phyloP scores from a whole-genome alignment of 2,113 vertebrate genomes.

The Drymodes brunneopygia region DNA sequence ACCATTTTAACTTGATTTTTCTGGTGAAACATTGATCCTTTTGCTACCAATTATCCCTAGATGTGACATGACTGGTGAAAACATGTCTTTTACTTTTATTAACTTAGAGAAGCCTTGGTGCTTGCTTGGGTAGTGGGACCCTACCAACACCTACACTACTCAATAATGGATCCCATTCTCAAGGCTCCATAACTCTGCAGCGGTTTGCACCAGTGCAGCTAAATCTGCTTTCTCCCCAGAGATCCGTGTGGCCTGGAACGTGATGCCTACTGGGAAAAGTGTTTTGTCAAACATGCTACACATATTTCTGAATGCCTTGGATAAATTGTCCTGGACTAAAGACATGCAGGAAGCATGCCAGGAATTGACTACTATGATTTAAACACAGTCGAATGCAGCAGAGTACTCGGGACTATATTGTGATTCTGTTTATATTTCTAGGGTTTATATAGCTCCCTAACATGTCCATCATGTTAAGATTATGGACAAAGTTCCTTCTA shows the following conservation, averaged over 20 bases:
- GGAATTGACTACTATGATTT: neutral
- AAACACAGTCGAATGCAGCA: neutral
- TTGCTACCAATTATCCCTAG: neutral
- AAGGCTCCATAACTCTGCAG: neutral
- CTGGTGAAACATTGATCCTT: neutral
- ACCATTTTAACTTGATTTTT: neutral
- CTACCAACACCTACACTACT: too few species aligned
- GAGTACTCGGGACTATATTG: neutral
- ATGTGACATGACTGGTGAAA: neutral
- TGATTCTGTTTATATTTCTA: neutral
- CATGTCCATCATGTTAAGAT: neutral
- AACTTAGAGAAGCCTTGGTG: neutral
- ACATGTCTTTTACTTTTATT: neutral
- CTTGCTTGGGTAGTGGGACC: neutral
- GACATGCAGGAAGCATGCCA: neutral
- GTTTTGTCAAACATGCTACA: neutral
- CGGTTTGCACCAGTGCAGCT: neutral
- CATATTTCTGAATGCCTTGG: neutral
- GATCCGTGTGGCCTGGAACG: fast-evolving
- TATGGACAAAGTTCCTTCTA: neutral
- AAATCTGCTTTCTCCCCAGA: neutral
- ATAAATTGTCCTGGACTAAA: neutral
- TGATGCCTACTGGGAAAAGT: neutral
- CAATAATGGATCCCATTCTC: neutral
- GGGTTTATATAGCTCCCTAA: neutral